Base-by-base conservation (phyloP, 2,888 invertebrate species). In the Rotaria magnacalcarata region DNA sequence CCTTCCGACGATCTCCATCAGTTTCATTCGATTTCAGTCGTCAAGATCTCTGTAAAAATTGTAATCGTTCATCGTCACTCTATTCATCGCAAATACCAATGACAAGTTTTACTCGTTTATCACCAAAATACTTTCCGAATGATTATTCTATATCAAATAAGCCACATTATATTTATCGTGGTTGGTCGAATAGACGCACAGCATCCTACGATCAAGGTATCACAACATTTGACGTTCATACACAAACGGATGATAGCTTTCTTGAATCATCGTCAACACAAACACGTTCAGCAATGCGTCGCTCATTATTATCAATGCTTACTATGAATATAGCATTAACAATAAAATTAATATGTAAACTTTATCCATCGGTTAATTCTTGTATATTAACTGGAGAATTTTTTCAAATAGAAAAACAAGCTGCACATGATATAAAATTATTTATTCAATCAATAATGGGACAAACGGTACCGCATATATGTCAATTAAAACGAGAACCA, bases 241-340 rank as follows among this genome's bases (percentile, higher is more conserved):
- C 75, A 21, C 75, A 75, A 47, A 75, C 75, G 16, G 75, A 75
- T 75, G 75, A 75, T 75, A 75, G 75, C 47, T 75, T 43, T 24
- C 47, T 75, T 24, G n/a, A 75, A 47, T 75, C 21, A 11, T 47
- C 41, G 43, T 75, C 75, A 8, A 8, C 11, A 43, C 41, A 41
- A 43, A 43, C 47, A 75, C 41, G 47, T 43, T 43, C n/a, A 41
- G n/a, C 75, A 24, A 75, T 75, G 43, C 21, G 47, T 43, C 41
- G 47, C 24, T 75, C 75, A 43, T 75, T 75, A 24, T n/a, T 75
- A 43, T 43, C 41, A 10, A 75, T 75, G 75, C 2, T 75, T 43
- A 75, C 75, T 24, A 75, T 75, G 75, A 75, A 75, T 43, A 75
- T 75, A 14, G 75, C 75, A 43, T 75, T 75, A 47, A 75, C 75